Conservation (phyloP, 2,113 vertebrate genomes). For the Miniopterus natalensis region DNA sequence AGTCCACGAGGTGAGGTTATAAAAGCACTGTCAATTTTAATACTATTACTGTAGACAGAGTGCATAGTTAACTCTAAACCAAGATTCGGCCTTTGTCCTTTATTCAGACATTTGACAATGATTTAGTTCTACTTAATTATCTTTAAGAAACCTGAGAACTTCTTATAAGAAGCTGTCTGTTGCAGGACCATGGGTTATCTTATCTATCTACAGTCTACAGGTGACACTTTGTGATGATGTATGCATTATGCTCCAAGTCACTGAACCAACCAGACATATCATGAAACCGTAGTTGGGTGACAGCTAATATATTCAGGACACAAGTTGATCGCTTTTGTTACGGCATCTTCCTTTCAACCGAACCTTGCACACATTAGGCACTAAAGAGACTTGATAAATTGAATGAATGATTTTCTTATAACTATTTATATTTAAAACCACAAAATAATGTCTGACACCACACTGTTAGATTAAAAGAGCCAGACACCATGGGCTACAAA, state of each 20-base stretch:
- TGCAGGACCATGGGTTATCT: conserved; percentile 67
- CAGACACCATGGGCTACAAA: neutral
- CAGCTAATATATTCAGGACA: conserved; percentile 35
- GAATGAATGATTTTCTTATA: conserved; percentile 33
- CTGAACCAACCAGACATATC: conserved; percentile 60
- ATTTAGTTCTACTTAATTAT: conserved; percentile 68
- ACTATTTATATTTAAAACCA: conserved; percentile 48
- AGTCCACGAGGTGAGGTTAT: conserved; percentile 36
- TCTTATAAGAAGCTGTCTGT: conserved; percentile 71
- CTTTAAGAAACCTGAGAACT: conserved; percentile 68
- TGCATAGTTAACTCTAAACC: conserved; percentile 51
- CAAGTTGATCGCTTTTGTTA: neutral
- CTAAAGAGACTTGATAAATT: conserved; percentile 8
- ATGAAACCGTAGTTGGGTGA: conserved; percentile 47
- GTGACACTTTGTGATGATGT: conserved; percentile 68
- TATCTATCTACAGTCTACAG: conserved; percentile 71
- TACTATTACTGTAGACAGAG: conserved; percentile 72
- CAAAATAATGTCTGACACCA: neutral
- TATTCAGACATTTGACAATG: conserved; percentile 76
- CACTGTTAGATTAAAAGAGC: conserved; percentile 9
- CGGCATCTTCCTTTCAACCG: neutral
- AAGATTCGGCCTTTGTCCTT: conserved; percentile 70
- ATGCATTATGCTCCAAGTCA: conserved; percentile 37
- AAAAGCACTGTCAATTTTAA: conserved; percentile 72
- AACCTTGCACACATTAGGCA: neutral